phyloP scores from a whole-genome alignment of 1,140 invertebrate species.

The Drosophila sp. region DNA sequence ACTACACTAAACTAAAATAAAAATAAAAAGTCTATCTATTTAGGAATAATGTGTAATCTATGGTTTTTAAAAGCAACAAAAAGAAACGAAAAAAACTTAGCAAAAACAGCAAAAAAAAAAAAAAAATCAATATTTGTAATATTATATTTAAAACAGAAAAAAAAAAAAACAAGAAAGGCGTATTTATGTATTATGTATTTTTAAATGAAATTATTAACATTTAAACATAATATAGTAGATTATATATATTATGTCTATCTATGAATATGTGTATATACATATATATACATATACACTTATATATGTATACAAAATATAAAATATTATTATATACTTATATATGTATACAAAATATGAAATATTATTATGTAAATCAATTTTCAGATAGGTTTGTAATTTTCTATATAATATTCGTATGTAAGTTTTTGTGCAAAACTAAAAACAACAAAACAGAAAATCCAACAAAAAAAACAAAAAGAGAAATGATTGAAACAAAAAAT shows the following conservation, averaged over 20 bases:
- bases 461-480: conserved; percentile 44
- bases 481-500: conserved; percentile 39
- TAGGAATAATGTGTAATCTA: conserved; percentile 72
- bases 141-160: conserved; percentile 27
- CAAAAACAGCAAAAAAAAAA: conserved; percentile 30
- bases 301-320: conserved; percentile 7
- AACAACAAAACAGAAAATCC: conserved; percentile 38
- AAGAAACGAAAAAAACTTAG: conserved; percentile 43
- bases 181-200: conserved; percentile 78
- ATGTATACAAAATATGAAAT: conserved; percentile 46
- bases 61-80: conserved; percentile 59
- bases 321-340: conserved; percentile 21
- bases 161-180: conserved; percentile 53
- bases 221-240: conserved; percentile 38
- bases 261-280: conserved; percentile 50
- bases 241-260: conserved; percentile 58
- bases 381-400: conserved; percentile 76
- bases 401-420: conserved; percentile 65
- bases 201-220: conserved; percentile 73
- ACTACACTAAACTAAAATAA: conserved; percentile 12
- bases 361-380: conserved; percentile 69
- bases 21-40: conserved; percentile 22
- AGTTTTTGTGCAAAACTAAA: conserved; percentile 67
- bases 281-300: conserved; percentile 26
- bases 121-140: conserved; percentile 42